Percentiles rank a stretch among this genome's conserved stretches.
These are phyloP conservation scores for Drosophila vallismaia DNA, from an alignment of 2,888 invertebrate genomes.

Conservation along the genomic window DNA sequence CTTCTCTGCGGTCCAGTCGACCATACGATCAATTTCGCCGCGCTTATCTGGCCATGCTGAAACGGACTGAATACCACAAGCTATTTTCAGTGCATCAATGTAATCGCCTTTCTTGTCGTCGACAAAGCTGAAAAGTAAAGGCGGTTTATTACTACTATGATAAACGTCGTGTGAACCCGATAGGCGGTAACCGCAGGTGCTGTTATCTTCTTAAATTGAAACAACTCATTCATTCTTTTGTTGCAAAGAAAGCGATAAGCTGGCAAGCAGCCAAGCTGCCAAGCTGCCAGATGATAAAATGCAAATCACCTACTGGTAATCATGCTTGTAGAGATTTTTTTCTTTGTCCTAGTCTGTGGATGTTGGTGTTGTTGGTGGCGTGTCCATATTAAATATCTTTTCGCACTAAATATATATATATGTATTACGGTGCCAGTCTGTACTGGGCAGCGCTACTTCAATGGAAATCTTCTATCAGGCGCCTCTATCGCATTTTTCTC, in stretches of 20 bases:
- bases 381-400: slow-evolving; percentile 1
- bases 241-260: slow-evolving; percentile 24
- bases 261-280: not conserved
- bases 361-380: not conserved
- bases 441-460: not conserved
- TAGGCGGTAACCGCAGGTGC: slow-evolving; percentile 3
- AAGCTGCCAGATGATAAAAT: slow-evolving; percentile 22
- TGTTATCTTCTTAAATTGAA: slow-evolving; percentile 2
- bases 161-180: slow-evolving; percentile 17
- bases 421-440: not conserved
- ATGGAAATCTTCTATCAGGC: not conserved
- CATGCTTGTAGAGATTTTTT: not conserved
- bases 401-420: not conserved
- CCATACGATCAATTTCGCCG: slow-evolving; percentile 92
- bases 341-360: not conserved
- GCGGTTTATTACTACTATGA: slow-evolving; percentile 17
- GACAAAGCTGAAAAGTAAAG: slow-evolving; percentile 84
- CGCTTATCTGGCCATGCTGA: slow-evolving; percentile 94
- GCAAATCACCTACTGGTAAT: slow-evolving; percentile 23
- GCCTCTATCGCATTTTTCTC: not conserved
- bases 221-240: not conserved
- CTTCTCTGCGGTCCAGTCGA: slow-evolving; percentile 90
- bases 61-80: slow-evolving; percentile 92
- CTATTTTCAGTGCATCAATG: slow-evolving; percentile 91
- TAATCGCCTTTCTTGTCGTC: slow-evolving; percentile 91